These are phyloP conservation scores for Thripadectes ignobilis DNA, from an alignment of 2,797 vertebrate species.

Conservation along the genomic window DNA sequence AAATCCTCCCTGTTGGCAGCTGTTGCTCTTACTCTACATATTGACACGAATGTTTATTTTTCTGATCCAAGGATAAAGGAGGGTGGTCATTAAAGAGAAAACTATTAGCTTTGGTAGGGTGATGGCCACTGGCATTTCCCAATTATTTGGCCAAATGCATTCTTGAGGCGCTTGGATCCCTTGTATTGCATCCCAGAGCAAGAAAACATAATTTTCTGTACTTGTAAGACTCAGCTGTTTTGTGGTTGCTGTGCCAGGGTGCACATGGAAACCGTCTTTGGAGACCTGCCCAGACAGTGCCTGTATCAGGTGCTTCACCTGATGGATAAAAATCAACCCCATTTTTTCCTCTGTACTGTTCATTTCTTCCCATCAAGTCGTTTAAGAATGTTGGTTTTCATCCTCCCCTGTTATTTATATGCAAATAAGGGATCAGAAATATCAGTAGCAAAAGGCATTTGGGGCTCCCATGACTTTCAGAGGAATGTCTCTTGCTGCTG, in stretches of 20 bases:
- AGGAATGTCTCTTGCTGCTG: neutral
- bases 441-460: neutral
- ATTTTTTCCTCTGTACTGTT: neutral
- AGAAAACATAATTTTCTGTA: neutral
- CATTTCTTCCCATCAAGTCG: neutral
- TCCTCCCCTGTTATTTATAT: neutral
- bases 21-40: neutral
- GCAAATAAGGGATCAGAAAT: neutral
- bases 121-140: neutral
- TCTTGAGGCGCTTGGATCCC: neutral
- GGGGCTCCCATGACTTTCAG: neutral
- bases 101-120: neutral
- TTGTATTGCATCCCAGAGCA: neutral
- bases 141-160: neutral
- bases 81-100: neutral
- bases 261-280: neutral
- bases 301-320: neutral
- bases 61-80: neutral
- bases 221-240: rapidly evolving
- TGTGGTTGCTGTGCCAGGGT: neutral
- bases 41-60: neutral
- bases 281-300: neutral
- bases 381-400: neutral
- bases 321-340: neutral
- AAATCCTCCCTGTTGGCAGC: neutral